Evolutionary conservation across 2,113 vertebrate species (phyloP), one percentile per base, ranked within the genome.

Genomic region (Gobius niger): DNA sequence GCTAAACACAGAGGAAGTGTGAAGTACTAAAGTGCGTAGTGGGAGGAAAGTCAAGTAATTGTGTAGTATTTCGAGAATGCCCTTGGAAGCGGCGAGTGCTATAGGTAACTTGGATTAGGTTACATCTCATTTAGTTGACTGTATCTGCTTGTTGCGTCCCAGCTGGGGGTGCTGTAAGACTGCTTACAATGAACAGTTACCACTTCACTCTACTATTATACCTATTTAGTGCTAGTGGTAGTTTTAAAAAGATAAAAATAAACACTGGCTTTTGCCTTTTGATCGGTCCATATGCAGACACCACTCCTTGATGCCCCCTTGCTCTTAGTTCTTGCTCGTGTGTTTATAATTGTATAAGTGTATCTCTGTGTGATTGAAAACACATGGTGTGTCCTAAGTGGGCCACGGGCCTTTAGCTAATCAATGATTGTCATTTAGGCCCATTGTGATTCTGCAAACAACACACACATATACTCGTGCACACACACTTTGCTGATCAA

Each of bases 361-460:
- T 74, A 24, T 71, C 64, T 78, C 67, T 82, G 71, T 88, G 80
- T 88, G 82, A 87, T 80, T 73, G 77, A 70, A 73, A 88, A 88
- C 83, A 79, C 90, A 87, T 88, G 80, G 77, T 44, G 77, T 85
- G 78, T 65, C 75, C 84, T 85, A 91, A 90, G 70, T 93, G 90
- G 89, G 85, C 82, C 88, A 88, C 61, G 72, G 77, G 78, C 84
- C 77, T 88, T 82, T 80, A 73, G 68, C 81, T 88, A 83, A 92
- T 93, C 90, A 87, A 89, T 93, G 78, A 71, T 70, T 63, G 76
- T 89, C 89, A 84, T 92, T 93, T 90, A 91, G 84, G 76, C 76
- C 86, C 82, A 86, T 92, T 87, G 86, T 85, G 78, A 82, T 75
- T 44, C 68, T 47, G 50, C 73, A 56, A 66, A 68, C 78, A 78